Conservation (phyloP, 2,888 invertebrate genomes). For the Tetropium fuscum region DNA sequence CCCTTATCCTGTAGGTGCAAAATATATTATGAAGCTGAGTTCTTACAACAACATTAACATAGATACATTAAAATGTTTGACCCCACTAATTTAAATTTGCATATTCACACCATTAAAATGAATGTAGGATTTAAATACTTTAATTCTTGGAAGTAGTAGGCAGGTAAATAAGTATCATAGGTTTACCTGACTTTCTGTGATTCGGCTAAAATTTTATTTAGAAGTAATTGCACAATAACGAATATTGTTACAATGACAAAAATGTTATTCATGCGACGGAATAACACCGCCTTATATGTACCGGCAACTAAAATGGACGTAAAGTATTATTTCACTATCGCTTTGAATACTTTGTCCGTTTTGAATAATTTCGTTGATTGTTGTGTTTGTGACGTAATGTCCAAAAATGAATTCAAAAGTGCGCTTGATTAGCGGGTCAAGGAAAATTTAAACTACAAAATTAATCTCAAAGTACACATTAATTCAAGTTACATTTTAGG, state of each 20-base stretch:
- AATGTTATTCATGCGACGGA: neutral
- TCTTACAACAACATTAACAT: too few relatives aligned
- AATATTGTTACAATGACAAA: neutral
- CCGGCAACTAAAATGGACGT: neutral
- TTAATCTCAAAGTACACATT: neutral
- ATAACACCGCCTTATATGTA: neutral
- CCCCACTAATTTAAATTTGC: too few relatives aligned
- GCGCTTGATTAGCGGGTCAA: constrained; percentile 22
- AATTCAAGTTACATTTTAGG: neutral
- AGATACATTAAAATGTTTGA: too few relatives aligned
- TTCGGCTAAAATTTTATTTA: constrained; percentile 7
- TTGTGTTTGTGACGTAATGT: constrained; percentile 25
- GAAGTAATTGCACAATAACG: constrained; percentile 17
- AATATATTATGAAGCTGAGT: too few relatives aligned
- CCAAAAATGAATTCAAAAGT: constrained; percentile 23
- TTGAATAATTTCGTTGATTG: constrained; percentile 15
- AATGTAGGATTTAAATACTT: too few relatives aligned
- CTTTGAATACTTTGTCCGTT: neutral
- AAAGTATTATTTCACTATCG: neutral
- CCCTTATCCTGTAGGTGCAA: too few relatives aligned
- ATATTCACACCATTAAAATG: too few relatives aligned
- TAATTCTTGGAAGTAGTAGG: too few relatives aligned
- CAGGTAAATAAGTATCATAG: too few relatives aligned
- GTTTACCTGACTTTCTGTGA: constrained; percentile 1
- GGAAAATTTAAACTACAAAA: neutral